A percentile compares a stretch with the other conserved stretches of the same genome.
phyloP scores from a whole-genome alignment of 2,797 vertebrate genomes.

The Denticeps clupeoides region DNA sequence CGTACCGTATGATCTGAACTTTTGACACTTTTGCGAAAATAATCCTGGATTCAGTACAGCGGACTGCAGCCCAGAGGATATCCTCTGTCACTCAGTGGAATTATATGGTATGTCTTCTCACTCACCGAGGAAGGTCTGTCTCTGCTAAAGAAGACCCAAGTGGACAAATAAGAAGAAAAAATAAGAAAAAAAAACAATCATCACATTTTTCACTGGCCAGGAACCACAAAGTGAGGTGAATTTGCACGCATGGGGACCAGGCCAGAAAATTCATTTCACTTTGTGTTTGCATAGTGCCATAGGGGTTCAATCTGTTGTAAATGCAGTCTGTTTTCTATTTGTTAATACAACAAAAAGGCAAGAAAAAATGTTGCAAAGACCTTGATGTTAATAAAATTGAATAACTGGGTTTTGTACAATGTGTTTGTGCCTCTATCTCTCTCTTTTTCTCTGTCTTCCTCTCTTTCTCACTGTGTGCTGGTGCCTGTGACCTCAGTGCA shows the following conservation, averaged over 20 bases:
- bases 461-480: not conserved
- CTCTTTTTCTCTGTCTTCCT: not conserved
- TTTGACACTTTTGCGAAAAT: not conserved
- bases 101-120: no score
- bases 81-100: no score
- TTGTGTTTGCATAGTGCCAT: constrained; percentile 76
- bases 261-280: constrained; percentile 76
- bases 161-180: constrained; percentile 62
- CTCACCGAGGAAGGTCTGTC: no score
- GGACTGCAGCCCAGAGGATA: no score
- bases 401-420: constrained; percentile 81
- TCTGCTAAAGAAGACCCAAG: constrained; percentile 49
- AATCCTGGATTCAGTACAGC: no score
- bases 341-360: constrained; percentile 64
- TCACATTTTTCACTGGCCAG: constrained; percentile 44
- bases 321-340: constrained; percentile 93
- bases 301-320: constrained; percentile 79
- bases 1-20: not conserved
- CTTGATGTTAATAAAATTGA: constrained; percentile 96
- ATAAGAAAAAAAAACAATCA: constrained; percentile 40
- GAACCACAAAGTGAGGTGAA: constrained; percentile 48
- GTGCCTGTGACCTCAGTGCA: no score
- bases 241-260: constrained; percentile 56
- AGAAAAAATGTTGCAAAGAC: constrained; percentile 45
- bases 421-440: not conserved